Evolutionary conservation across 2,888 invertebrate species (phyloP).

Genomic region (Anarsia innoxiella): DNA sequence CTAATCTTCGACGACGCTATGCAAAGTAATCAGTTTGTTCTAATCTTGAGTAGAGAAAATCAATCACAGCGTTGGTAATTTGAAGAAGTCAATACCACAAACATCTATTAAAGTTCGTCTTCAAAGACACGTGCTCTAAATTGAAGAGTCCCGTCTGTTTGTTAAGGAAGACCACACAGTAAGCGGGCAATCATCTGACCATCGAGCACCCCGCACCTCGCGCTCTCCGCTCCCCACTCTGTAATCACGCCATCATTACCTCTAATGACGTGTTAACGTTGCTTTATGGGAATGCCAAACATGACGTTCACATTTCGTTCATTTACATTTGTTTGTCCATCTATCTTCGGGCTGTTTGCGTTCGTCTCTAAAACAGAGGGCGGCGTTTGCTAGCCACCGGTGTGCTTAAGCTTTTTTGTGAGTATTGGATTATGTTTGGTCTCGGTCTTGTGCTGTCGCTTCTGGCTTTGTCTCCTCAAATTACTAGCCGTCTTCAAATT

Average conservation of each 20-base stretch:
- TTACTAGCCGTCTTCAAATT: too few relatives aligned
- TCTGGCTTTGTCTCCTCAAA: slow-evolving; percentile 34
- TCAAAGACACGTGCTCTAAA: slow-evolving; percentile 48
- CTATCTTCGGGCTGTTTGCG: slow-evolving; percentile 68
- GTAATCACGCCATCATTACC: slow-evolving; percentile 74
- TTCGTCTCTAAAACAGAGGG: slow-evolving; percentile 72
- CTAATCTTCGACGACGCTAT: too few relatives aligned
- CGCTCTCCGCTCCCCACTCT: too few relatives aligned
- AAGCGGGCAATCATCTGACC: slow-evolving; percentile 61
- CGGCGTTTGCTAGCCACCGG: slow-evolving; percentile 61
- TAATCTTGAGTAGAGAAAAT: background rate
- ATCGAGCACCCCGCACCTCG: slow-evolving; percentile 56
- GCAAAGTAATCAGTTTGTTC: slow-evolving; percentile 16
- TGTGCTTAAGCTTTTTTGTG: slow-evolving; percentile 54
- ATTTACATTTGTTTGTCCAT: slow-evolving; percentile 73
- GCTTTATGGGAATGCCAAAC: slow-evolving; percentile 76
- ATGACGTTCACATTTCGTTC: slow-evolving; percentile 74
- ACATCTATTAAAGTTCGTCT: slow-evolving; percentile 29
- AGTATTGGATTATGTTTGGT: slow-evolving; percentile 53
- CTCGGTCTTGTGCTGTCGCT: slow-evolving; percentile 35
- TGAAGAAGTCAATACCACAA: slow-evolving; percentile 7
- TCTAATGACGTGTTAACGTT: slow-evolving; percentile 75
- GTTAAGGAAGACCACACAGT: slow-evolving; percentile 70
- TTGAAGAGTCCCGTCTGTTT: slow-evolving; percentile 47
- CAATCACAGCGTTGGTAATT: slow-evolving; percentile 4